Evolutionary conservation across 2,113 vertebrate genomes (phyloP).

Genomic region (Saimiri boliviensis): DNA sequence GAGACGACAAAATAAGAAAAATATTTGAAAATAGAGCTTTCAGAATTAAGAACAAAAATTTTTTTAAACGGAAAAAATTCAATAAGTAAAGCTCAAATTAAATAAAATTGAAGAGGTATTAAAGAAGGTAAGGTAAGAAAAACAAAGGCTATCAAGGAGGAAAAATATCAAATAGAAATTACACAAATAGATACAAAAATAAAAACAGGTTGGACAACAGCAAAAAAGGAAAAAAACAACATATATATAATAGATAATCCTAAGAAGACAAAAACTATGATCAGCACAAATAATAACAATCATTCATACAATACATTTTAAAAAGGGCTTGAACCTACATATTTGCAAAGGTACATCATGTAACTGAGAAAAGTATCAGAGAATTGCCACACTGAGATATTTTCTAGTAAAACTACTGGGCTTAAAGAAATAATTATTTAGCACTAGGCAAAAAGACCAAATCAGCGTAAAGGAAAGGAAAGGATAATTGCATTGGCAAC

Average conservation of each 20-base stretch:
- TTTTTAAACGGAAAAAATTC: neutral
- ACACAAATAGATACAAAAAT: neutral
- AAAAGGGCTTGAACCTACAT: neutral
- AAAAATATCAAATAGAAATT: neutral
- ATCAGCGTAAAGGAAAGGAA: neutral
- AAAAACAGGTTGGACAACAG: neutral
- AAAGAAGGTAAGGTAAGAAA: neutral
- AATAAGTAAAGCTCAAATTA: neutral
- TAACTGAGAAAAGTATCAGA: neutral
- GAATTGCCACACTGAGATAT: neutral
- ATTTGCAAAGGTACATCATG: neutral
- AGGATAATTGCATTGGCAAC: neutral
- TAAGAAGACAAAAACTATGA: neutral
- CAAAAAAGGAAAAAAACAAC: neutral
- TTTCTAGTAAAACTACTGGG: neutral
- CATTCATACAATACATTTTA: neutral
- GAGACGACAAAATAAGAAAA: neutral
- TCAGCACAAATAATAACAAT: neutral
- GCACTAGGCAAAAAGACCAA: neutral
- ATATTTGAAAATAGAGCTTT: neutral
- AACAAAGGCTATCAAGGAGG: neutral
- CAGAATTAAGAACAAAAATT: neutral
- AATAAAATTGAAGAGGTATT: neutral
- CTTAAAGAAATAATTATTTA: neutral
- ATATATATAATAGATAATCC: neutral